Evolutionary conservation across 2,888 invertebrate genomes (phyloP), one percentile per base, ranked within the genome.

Genomic region (Monoplex corrugatus): DNA sequence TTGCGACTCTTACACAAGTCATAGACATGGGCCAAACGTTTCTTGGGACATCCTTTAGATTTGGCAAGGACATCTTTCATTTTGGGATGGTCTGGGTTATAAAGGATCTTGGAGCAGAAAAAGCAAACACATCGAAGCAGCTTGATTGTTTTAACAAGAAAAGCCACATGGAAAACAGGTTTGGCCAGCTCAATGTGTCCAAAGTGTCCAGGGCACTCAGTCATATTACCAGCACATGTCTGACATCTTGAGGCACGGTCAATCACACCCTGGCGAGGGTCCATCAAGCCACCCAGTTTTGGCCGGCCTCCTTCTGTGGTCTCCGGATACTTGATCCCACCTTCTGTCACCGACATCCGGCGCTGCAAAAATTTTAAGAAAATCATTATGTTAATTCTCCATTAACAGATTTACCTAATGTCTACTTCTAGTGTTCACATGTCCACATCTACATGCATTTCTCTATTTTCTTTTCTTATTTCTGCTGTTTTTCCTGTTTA

Each of bases 191-290:
- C 99, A 94, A 99, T 98, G 96, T 99, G 99, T 5, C 99, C 99
- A 96, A 99, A 99, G 96, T 99, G 99, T 1, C 99, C 99, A 2
- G 99, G 99, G 96, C 99, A 99, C 96, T 99, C 99, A 0, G 98
- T 98, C 98, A 99, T 98, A 95, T 98, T 99, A 83, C 99, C 97
- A 93, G 95, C 95, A 93, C 96, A 96, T 0, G 96, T 96, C 94
- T 95, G 95, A 90, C 96, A 96, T 45, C 95, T 89, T 1, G 99
- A 98, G 32, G 97, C 98, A 93, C 99, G 97, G 96, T 99, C 99
- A 80, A 99, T 98, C 90, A 99, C 99, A 94, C 99, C 99, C 96
- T 99, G 99, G 89, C 99, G 97, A 0, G 99, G 99, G 96, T 99
- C 99, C 99, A 99, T 99, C 92, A 99, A 97, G 50, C 99, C 99